A percentile compares a stretch with the other conserved stretches of the same genome.
Conservation (phyloP, 1,140 invertebrate species). For the Riptortus pedestris region DNA sequence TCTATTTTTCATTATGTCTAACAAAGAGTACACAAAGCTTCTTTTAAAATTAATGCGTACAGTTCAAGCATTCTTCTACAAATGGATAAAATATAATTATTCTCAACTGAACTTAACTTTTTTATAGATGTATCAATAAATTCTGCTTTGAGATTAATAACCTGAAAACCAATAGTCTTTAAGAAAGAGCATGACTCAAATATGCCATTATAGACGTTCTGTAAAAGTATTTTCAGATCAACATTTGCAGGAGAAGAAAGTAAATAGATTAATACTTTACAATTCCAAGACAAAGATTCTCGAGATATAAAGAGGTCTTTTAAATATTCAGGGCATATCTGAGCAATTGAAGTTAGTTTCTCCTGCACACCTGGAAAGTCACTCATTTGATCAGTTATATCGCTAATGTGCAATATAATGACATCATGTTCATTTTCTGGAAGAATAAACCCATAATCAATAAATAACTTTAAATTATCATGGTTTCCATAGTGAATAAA, state of each 20-base stretch:
- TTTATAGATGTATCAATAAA: too few species aligned
- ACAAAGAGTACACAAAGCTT: too few species aligned
- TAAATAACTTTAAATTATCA: constrained; percentile 32
- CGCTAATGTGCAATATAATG: not conserved
- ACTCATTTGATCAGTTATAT: not conserved
- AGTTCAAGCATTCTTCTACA: too few species aligned
- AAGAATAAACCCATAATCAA: constrained; percentile 35
- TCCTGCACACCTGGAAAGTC: not conserved
- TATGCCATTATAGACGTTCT: not conserved
- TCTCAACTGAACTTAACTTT: too few species aligned
- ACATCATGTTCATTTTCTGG: constrained; percentile 31
- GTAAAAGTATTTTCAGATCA: constrained; percentile 18
- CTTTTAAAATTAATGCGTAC: too few species aligned
- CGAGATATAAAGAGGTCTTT: not conserved
- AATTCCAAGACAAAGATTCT: constrained; percentile 42
- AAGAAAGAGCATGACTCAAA: not conserved
- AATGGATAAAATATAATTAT: too few species aligned
- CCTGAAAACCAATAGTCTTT: too few species aligned
- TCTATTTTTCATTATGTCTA: too few species aligned
- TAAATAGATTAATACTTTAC: constrained; percentile 37
- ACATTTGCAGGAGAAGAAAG: constrained; percentile 31
- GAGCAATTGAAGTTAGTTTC: too few species aligned
- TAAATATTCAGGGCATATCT: not conserved
- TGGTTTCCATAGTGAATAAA: constrained; percentile 35
- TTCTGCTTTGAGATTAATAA: too few species aligned